Base-by-base conservation (phyloP, 1,140 invertebrate species). In the Drosophila lacertosa region DNA sequence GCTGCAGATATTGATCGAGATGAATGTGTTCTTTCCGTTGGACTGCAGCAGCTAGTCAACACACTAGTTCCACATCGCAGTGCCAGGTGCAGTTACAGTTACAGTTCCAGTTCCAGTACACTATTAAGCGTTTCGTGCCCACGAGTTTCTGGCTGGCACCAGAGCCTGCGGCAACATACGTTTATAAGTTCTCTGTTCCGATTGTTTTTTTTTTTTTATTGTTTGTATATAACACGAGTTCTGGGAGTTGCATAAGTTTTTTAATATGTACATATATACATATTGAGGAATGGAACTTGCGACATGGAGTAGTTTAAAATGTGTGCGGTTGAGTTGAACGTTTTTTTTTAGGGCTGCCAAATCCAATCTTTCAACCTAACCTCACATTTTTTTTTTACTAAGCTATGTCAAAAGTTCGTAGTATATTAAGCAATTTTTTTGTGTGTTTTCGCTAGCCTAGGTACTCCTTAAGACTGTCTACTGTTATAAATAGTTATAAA, bases 1-100 rank as follows among this genome's bases (percentile, higher is more conserved):
- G n/a, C 67, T 91, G n/a, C 86, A 91, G 35, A 88, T 91, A 11
- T 39, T 91, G 35, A 89, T 91, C 53, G 90, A 91, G 51, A 91
- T 91, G 90, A 90, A 91, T 37, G 79, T 91, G n/a, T 90, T 91
- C 53, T 91, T 90, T 16, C 83, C 90, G n/a, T 42, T 71, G 15
- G 64, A 75, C 22, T 91, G 89, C 67, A 75, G 47, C 15, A 72
- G 71, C 50, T 88, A 77, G 11, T 39, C 6, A 22, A 11, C 5
- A 18, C 26, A 33, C 29, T 4, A 39, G 13, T 40, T 40, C 15
- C 15, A 16, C 20, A 29, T 59, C 16, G 1, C 32, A 22, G 18
- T 10, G 15, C 1, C 9, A 65, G 32, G 15, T 40, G 9, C 24
- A 15, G 11, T 42, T 20, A 7, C 22, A 24, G 6, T 42, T 16